Base-by-base conservation (phyloP, 2,113 vertebrate species). In the Hypocryptadius cinnamomeus region DNA sequence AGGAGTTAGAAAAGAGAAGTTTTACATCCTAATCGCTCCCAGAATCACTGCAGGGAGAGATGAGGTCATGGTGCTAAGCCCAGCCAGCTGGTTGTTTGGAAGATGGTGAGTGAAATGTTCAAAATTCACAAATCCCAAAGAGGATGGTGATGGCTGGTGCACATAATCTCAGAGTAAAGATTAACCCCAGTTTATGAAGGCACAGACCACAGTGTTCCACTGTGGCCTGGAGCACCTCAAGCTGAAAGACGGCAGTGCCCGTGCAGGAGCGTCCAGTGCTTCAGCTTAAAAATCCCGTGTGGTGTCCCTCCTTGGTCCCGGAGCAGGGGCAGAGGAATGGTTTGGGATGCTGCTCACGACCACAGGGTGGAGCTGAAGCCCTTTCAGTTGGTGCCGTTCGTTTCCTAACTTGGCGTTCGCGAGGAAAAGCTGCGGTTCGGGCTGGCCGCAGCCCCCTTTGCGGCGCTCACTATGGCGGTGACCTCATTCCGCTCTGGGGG, bases 341-440 rank as follows among this genome's bases (percentile, higher is more conserved):
- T 9, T 47, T 54, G 89, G 54, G 40, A 51, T 51, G 25, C 83
- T 51, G 17, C 28, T 78, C 31, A 0, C 10, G 24, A 5, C 95
- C 96, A 51, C 95, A 80, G 69, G 95, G 88, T 86, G 96, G 96
- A 90, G 96, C 94, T 88, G 92, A 45, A 95, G 53, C 60, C 82
- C 85, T 88, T 91, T 40, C 2, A 20, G 81, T 66, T 21, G 8
- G 17, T n/a, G 9, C 47, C 3, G 44, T 24, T 90, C 65, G 60
- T 65, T 6, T 11, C 8, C 0, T 65, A 35, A 23, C 31, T 57
- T 3, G 47, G 30, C 27, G 71, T 19, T 4, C 1, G 1, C 3
- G 16, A 42, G 7, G 72, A 6, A 30, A 50, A 77, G 27, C 1
- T 2, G 76, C 47, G 69, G 50, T 39, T 39, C 48, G 3, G 80